Evolutionary conservation across 2,888 invertebrate species (phyloP), one percentile per base, ranked within the genome.

Genomic region (Chironomus riparius): DNA sequence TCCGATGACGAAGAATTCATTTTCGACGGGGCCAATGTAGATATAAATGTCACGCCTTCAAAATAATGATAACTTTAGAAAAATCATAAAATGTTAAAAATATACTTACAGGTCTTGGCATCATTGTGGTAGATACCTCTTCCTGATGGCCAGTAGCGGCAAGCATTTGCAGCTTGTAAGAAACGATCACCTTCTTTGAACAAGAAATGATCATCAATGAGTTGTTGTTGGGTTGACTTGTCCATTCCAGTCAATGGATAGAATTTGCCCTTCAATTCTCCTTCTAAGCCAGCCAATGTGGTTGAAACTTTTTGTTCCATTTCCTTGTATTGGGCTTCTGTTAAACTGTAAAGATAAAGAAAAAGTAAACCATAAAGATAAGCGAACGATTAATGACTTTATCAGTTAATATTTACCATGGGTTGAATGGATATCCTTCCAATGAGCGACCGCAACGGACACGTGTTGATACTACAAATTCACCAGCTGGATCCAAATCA

Each of bases 91-190:
- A 24, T 24, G 22, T 24, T 24, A 24, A 24, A 24, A 62, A 22
- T 18, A 3, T 21, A 62, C 62, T 97, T 98, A 98, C 79, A 98
- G 81, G 95, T 96, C 88, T 97, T 97, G 87, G 90, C 91, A 84
- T 96, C 94, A 85, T 98, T 98, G 89, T 95, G 95, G 91, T 90
- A 98, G 87, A 98, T 98, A 83, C 98, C 98, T 85, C 98, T 94
- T 78, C 97, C 98, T 79, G 90, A 87, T 80, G 98, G 98, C 98
- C 98, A 98, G 90, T 88, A 97, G 79, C 97, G 93, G 89, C 96
- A 97, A 78, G 95, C 96, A 82, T 96, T 96, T 81, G 96, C 96
- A 12, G 94, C 90, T 87, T 95, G 92, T 83, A 95, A 89, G 88
- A 93, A 93, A 78, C 93, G 89, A 69, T 76, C 76, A 68, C 76